Base-by-base conservation (phyloP, 1,140 invertebrate genomes). In the Pararge aegeria region DNA sequence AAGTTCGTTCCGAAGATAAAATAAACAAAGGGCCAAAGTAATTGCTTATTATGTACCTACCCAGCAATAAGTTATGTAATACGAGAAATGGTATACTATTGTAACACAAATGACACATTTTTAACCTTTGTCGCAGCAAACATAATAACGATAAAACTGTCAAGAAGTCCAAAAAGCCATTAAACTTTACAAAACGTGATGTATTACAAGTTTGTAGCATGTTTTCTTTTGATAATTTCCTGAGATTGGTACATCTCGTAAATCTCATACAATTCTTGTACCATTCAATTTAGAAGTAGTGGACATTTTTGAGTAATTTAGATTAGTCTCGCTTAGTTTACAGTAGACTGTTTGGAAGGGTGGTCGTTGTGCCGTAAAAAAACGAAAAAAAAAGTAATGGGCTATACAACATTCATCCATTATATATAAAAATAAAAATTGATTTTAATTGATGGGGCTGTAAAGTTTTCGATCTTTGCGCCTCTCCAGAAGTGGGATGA, bases 281-380 rank as follows among this genome's bases (percentile, higher is more conserved):
- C 27, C 24, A 55, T 46, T 54, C 34, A 4, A n/a, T 12, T 37
- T 1, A 37, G 34, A 13, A 12, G n/a, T 2, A 6, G 10, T 12
- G n/a, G 30, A 34, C 30, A 34, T 34, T 34, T 34, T 34, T 10
- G 18, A 42, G 38, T 27, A 18, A 27, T 10, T 30, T 30, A 34
- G n/a, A 53, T 34, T 46, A 19, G 49, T 59, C 38, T 42, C n/a
- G 56, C 19, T 55, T 58, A 55, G 59, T 50, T 53, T 51, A 48
- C 21, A 46, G n/a, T 51, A 44, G 55, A 30, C 64, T 46, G 59
- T 59, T 20, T 42, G 34, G 20, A 37, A 38, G 51, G 37, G 21
- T 54, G 50, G 67, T 37, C 59, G 66, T 46, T 40, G 21, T 52
- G 27, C 18, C 24, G 34, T 21, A 49, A 29, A 12, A 55, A 54